Conservation (phyloP, 2,113 vertebrate species). For the Ciconia stormi region DNA sequence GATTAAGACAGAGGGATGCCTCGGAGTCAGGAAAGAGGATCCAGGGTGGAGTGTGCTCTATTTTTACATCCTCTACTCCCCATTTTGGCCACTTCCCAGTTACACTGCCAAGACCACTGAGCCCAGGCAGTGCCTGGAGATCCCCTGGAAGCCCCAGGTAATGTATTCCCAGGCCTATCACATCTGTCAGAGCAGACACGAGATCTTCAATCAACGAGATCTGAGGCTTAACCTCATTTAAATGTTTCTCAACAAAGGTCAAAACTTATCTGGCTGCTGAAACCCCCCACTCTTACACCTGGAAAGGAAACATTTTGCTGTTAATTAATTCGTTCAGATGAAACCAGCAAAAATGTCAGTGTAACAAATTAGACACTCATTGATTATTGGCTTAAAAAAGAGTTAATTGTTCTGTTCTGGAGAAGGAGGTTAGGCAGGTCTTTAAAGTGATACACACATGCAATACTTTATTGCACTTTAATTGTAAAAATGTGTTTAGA, state of each 20-base stretch:
- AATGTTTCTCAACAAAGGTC: conserved; percentile 65
- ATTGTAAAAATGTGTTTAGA: background rate
- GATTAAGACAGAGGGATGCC: conserved; percentile 4
- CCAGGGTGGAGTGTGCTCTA: background rate
- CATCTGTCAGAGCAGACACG: conserved; percentile 35
- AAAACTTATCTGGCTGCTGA: conserved; percentile 65
- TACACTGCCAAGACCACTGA: background rate
- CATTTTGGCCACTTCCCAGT: background rate
- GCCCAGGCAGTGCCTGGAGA: background rate
- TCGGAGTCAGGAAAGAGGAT: background rate
- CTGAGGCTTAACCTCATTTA: conserved; percentile 58
- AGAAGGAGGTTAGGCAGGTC: conserved; percentile 58
- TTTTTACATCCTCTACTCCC: background rate
- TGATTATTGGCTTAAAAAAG: conserved; percentile 77
- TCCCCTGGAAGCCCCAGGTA: background rate
- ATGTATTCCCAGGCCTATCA: conserved; percentile 21
- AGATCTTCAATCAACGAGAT: background rate
- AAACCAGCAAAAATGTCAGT: conserved; percentile 75
- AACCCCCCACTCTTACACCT: conserved; percentile 2
- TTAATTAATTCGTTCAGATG: conserved; percentile 75
- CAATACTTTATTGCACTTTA: background rate
- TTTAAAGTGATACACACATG: conserved; percentile 12
- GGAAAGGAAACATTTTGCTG: conserved; percentile 63
- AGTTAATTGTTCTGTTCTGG: conserved; percentile 59
- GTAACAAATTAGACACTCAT: conserved; percentile 76